Percentiles rank a stretch among this genome's conserved stretches.
Evolutionary conservation across 2,113 vertebrate genomes (phyloP).

Genomic region (Anarhynchus alexandrinus): DNA sequence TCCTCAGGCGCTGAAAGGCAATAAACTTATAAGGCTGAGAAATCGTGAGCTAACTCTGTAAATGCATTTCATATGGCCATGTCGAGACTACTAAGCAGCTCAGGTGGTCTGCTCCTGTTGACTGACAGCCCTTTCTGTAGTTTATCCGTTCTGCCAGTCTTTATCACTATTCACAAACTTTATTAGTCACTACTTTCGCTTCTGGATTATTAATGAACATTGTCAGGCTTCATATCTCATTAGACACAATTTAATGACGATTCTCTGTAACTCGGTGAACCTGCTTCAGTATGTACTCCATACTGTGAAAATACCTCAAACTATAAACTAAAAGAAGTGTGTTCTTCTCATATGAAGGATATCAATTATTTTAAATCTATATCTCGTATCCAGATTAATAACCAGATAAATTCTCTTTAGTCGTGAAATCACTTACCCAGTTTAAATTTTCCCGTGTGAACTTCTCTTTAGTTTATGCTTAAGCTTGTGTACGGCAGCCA

Average conservation of each 20-base stretch:
- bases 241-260: background rate
- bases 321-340: background rate
- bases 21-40: background rate
- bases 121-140: background rate
- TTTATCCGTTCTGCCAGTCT: background rate
- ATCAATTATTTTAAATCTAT: background rate
- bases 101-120: background rate
- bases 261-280: background rate
- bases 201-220: background rate
- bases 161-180: background rate
- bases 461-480: background rate
- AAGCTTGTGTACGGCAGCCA: background rate
- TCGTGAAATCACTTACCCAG: background rate
- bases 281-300: background rate
- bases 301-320: background rate
- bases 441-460: background rate
- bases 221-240: background rate
- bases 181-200: background rate
- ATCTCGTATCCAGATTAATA: background rate
- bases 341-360: background rate
- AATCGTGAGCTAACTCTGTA: background rate
- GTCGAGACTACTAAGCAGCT: background rate
- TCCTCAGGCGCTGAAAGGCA: background rate
- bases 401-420: background rate
- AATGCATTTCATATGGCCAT: background rate